Percentiles rank a stretch among this genome's conserved stretches.
phyloP scores from a whole-genome alignment of 2,797 vertebrate genomes.

The Odontamblyopus lacepedii region DNA sequence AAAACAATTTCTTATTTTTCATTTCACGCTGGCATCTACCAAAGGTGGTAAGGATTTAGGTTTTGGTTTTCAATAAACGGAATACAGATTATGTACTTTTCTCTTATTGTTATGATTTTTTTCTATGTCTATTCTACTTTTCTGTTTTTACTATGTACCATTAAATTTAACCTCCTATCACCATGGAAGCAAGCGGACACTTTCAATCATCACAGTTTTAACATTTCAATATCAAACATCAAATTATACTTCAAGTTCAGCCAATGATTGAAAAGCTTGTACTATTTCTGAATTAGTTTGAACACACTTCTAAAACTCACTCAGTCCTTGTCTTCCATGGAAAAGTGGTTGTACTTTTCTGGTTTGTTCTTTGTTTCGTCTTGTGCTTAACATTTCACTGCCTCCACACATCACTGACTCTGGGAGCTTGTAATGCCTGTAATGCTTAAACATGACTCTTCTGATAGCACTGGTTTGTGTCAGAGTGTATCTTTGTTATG shows the following conservation, averaged over 20 bases:
- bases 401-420: slow-evolving; percentile 41
- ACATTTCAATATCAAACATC: neutral
- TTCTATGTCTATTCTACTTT: slow-evolving; percentile 31
- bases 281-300: neutral
- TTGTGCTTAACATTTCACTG: slow-evolving; percentile 44
- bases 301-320: neutral
- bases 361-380: slow-evolving; percentile 52
- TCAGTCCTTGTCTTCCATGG: slow-evolving; percentile 66
- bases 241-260: neutral
- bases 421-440: slow-evolving; percentile 46
- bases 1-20: slow-evolving; percentile 78
- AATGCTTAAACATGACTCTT: slow-evolving; percentile 16
- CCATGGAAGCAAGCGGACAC: slow-evolving; percentile 66
- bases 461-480: slow-evolving; percentile 29
- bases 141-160: slow-evolving; percentile 25
- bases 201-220: neutral
- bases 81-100: slow-evolving; percentile 34
- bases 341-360: slow-evolving; percentile 39
- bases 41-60: slow-evolving; percentile 86
- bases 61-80: slow-evolving; percentile 60
- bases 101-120: slow-evolving; percentile 46
- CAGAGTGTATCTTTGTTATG: slow-evolving; percentile 6
- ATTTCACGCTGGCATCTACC: slow-evolving; percentile 83
- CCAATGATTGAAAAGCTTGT: neutral
- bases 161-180: slow-evolving; percentile 49